Conservation (phyloP, 2,113 vertebrate species). For the Eudyptes chrysolophus region DNA sequence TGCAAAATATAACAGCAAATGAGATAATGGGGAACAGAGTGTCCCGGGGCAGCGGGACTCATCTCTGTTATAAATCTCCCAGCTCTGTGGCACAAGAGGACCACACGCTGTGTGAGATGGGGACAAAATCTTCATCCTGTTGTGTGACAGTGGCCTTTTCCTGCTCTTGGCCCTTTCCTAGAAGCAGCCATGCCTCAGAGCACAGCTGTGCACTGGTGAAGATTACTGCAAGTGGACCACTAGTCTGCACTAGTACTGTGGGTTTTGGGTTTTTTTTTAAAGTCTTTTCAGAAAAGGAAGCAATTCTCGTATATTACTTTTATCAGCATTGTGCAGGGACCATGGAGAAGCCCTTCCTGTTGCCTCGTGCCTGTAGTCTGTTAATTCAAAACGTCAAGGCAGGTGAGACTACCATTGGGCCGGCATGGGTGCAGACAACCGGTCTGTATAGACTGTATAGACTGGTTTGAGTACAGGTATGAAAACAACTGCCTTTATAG, state of each 20-base stretch:
- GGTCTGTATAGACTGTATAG: rapidly evolving
- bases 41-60: background rate
- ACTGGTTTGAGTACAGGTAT: rapidly evolving
- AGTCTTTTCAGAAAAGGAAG: background rate
- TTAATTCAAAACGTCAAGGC: no score
- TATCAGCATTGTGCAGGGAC: no score
- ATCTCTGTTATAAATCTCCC: background rate
- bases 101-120: background rate
- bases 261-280: background rate
- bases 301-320: background rate
- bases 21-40: background rate
- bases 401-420: rapidly evolving
- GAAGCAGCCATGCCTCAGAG: background rate
- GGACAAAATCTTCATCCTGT: background rate
- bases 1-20: background rate
- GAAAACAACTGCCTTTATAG: background rate
- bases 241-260: background rate
- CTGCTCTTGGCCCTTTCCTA: background rate
- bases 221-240: background rate
- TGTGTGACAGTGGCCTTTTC: background rate
- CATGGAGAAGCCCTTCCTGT: background rate
- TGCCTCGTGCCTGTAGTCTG: background rate
- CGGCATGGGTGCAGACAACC: rapidly evolving
- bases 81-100: background rate
- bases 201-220: background rate